Evolutionary conservation across 2,113 vertebrate genomes (phyloP).

Genomic region (Speoplatyrhinus poulsoni): DNA sequence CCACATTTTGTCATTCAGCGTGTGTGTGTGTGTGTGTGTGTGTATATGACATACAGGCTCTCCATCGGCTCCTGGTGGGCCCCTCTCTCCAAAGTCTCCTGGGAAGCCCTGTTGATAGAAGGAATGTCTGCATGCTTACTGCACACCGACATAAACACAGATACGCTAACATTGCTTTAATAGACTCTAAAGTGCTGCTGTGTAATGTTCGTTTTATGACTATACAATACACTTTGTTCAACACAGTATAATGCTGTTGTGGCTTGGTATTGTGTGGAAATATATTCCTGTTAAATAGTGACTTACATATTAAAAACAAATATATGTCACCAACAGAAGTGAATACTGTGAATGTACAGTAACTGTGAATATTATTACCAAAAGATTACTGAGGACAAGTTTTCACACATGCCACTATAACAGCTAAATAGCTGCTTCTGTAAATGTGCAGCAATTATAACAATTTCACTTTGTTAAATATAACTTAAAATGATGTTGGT

Average conservation of each 20-base stretch:
- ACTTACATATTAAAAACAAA: too few species aligned
- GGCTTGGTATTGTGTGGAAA: background rate
- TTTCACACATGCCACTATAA: conserved; percentile 18
- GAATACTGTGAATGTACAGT: too few species aligned
- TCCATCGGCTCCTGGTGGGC: conserved; percentile 93
- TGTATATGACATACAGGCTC: conserved; percentile 88
- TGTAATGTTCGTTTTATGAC: background rate
- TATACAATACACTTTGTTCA: background rate
- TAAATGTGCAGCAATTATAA: conserved; percentile 28
- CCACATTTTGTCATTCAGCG: conserved; percentile 8
- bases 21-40: conserved; percentile 10
- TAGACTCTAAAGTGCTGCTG: background rate
- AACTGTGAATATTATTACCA: background rate
- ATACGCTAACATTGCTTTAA: background rate
- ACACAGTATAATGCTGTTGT: background rate
- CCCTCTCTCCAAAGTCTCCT: conserved; percentile 94
- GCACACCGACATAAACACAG: conserved; percentile 7
- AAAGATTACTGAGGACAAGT: background rate
- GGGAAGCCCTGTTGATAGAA: conserved; percentile 87
- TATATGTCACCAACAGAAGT: too few species aligned
- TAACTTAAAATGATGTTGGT: conserved; percentile 30
- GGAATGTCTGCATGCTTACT: conserved; percentile 42
- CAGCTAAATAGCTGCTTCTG: conserved; percentile 17
- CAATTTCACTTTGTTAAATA: conserved; percentile 34
- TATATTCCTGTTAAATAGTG: too few species aligned